phyloP scores from a whole-genome alignment of 2,113 vertebrate species.

The Pogona vitticeps region DNA sequence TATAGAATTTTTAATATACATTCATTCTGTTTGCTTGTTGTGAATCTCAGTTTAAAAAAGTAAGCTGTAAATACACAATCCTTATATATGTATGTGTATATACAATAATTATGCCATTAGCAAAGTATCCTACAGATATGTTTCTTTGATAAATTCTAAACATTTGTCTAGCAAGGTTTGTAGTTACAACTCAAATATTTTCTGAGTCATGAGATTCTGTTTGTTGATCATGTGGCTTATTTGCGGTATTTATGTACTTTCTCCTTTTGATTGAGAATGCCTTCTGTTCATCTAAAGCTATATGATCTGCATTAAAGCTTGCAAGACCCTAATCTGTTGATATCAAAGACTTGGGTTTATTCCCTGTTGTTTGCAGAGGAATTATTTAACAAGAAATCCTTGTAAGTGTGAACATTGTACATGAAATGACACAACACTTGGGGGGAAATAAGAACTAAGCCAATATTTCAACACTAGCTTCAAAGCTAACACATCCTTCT shows the following conservation, averaged over 20 bases:
- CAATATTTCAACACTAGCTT: conserved; percentile 70
- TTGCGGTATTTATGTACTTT: conserved; percentile 52
- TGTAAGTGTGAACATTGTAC: conserved; percentile 67
- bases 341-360: conserved; percentile 73
- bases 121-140: neutral
- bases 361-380: conserved; percentile 73
- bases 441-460: conserved; percentile 72
- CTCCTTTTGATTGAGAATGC: conserved; percentile 48
- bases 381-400: conserved; percentile 76
- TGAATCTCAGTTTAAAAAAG: too few species aligned
- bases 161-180: neutral
- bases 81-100: too few species aligned
- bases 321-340: conserved; percentile 67
- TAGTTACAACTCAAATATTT: conserved; percentile 42
- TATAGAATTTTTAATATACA: too few species aligned
- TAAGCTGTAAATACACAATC: too few species aligned
- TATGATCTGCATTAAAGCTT: conserved; percentile 59
- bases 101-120: neutral
- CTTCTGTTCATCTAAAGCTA: conserved; percentile 48
- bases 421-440: conserved; percentile 69
- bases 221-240: conserved; percentile 51
- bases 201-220: conserved; percentile 47
- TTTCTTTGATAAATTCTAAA: neutral
- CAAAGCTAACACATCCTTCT: conserved; percentile 69
- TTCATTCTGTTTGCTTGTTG: too few species aligned